Evolutionary conservation across 1,140 invertebrate genomes (phyloP).

Genomic region (Drosophila fuyamai): DNA sequence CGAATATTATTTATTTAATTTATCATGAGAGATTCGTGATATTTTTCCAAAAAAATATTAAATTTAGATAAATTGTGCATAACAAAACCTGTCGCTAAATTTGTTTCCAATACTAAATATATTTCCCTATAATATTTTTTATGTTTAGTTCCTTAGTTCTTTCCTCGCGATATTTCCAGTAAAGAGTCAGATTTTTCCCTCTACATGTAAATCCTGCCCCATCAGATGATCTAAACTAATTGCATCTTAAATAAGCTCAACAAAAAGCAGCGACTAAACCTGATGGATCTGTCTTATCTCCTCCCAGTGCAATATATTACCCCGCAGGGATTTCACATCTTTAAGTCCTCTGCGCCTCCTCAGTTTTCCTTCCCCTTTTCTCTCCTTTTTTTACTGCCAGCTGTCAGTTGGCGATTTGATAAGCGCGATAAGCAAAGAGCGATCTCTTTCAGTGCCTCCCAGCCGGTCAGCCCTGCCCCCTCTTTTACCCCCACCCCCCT

Average conservation of each 20-base stretch:
- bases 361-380: neutral
- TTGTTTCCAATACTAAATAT: too few species aligned
- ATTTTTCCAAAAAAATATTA: neutral
- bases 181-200: neutral
- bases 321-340: constrained; percentile 43
- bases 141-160: neutral
- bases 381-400: constrained; percentile 4
- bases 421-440: constrained; percentile 71
- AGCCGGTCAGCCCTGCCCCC: constrained; percentile 5
- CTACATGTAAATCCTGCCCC: neutral
- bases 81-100: too few species aligned
- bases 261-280: constrained; percentile 16
- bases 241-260: constrained; percentile 33
- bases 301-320: constrained; percentile 31
- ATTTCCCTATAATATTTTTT: too few species aligned
- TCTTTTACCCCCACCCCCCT: neutral
- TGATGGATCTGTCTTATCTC: constrained; percentile 41
- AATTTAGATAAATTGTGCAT: too few species aligned
- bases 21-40: neutral
- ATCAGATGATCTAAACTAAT: constrained; percentile 32
- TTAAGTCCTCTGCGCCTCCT: constrained; percentile 7
- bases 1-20: neutral
- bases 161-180: neutral
- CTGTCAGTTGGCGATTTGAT: constrained; percentile 77
- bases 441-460: constrained; percentile 41